Evolutionary conservation across 2,797 vertebrate species (phyloP), one percentile per base, ranked within the genome.

Genomic region (Danio albolineatus): DNA sequence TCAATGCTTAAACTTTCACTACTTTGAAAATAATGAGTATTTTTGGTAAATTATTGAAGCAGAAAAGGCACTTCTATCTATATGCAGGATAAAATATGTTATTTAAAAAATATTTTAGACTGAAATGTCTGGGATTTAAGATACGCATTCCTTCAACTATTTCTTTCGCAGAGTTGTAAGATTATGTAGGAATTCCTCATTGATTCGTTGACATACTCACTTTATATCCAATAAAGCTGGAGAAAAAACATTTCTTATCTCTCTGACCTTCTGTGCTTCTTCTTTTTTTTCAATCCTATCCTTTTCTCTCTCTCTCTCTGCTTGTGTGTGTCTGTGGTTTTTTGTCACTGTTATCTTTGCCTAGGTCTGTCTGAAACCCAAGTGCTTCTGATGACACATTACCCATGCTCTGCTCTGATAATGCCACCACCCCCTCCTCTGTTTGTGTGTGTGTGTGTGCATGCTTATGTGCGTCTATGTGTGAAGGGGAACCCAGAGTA

Each of bases 351-450:
- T 84, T 85, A 86, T 86, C 85, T 82, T 87, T 83, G 62, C 86
- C 67, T 64, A 82, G 76, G 77, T 85, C 83, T 88, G 85, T 83
- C 87, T 90, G 54, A 46, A 91, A 90, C 91, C 89, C 91, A 89
- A 90, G 90, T 92, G 85, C 84, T 90, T 90, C 91, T 88, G 89
- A 88, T 92, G 81, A 73, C 91, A 91, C 90, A 90, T 84, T 82
- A 86, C 82, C 86, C 90, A 85, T 93, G 91, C 87, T 90, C 81
- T 71, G 82, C 86, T 79, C 90, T 89, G 92, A 93, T 93, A 94
- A 92, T 87, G 87, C 64, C 83, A 17, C 57, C 48, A 56, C 56
- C 65, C 60, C 59, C 12, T 60, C 10, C 78, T 62, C 67, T 48
- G 70, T 38, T n/a, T n/a, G n/a, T 71, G 10, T 28, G 72, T 64